Evolutionary conservation across 2,888 invertebrate genomes (phyloP).

Genomic region (Drosophila formosana): DNA sequence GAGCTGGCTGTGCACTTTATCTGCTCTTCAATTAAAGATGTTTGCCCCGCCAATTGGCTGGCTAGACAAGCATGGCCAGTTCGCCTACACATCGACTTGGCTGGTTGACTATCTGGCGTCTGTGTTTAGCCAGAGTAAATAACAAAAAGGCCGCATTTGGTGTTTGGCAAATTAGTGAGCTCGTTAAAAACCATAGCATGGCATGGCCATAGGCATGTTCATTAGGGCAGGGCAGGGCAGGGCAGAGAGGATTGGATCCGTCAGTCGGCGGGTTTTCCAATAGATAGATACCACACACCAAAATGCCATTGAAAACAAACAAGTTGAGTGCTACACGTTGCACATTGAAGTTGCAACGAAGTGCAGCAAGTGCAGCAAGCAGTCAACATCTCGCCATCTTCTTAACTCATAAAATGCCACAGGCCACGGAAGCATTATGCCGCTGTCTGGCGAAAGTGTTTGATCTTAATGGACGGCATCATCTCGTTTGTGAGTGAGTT

Average conservation of each 20-base stretch:
- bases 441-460: constrained; percentile 67
- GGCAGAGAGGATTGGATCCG: neutral
- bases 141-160: constrained; percentile 55
- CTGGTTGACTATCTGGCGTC: constrained; percentile 23
- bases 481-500: constrained; percentile 22
- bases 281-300: constrained; percentile 4
- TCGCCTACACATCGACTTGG: constrained; percentile 45
- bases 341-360: constrained; percentile 34
- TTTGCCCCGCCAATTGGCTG: constrained; percentile 71
- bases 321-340: constrained; percentile 39
- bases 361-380: constrained; percentile 30
- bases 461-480: constrained; percentile 64
- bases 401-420: constrained; percentile 63
- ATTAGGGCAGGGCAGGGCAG: constrained; percentile 9
- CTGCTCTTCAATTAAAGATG: constrained; percentile 64
- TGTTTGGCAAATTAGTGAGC: constrained; percentile 78
- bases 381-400: constrained; percentile 26
- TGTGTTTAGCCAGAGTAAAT: constrained; percentile 64
- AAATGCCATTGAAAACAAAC: constrained; percentile 80
- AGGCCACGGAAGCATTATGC: constrained; percentile 64
- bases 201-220: constrained; percentile 18
- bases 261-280: constrained; percentile 15
- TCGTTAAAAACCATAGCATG: constrained; percentile 69
- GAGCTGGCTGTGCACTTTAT: constrained; percentile 42
- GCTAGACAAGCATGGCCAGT: constrained; percentile 43